Conservation (phyloP, 2,888 invertebrate genomes). For the Cheilosia grossa region DNA sequence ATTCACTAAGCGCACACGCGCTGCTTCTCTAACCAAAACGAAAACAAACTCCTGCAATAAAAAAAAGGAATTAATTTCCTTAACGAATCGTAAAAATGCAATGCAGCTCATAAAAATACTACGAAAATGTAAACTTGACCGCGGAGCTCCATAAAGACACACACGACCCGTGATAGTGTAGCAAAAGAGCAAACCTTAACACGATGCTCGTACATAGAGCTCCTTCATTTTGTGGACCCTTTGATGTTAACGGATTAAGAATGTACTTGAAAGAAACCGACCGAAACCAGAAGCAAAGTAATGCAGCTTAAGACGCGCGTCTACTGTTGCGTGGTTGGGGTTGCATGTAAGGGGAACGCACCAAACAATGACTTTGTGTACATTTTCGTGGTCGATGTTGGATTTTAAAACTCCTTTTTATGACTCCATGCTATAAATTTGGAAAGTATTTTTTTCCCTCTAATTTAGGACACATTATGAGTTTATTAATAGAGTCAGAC, state of each 20-base stretch:
- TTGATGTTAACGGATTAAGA: slow-evolving; percentile 65
- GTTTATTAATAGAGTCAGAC: slow-evolving; percentile 44
- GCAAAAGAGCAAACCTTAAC: slow-evolving; percentile 55
- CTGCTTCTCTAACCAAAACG: neutral
- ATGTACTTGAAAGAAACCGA: slow-evolving; percentile 9
- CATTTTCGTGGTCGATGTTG: slow-evolving; percentile 41
- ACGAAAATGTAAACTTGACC: slow-evolving; percentile 42
- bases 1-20: slow-evolving; percentile 30
- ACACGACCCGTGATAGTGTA: slow-evolving; percentile 55
- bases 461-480: slow-evolving; percentile 52
- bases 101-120: slow-evolving; percentile 52
- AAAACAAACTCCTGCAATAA: slow-evolving; percentile 34
- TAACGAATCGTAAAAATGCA: slow-evolving; percentile 67
- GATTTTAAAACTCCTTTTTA: slow-evolving; percentile 59
- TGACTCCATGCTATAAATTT: slow-evolving; percentile 56
- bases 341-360: neutral
- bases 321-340: neutral
- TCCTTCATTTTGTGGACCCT: slow-evolving; percentile 19
- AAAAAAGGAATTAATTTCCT: slow-evolving; percentile 67
- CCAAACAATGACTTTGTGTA: slow-evolving; percentile 45
- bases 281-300: slow-evolving; percentile 8
- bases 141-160: slow-evolving; percentile 50
- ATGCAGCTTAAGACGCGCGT: slow-evolving; percentile 21
- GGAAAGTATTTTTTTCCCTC: slow-evolving; percentile 47
- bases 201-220: slow-evolving; percentile 43